A percentile compares a stretch with the other conserved stretches of the same genome.
Evolutionary conservation across 2,113 vertebrate genomes (phyloP).

Genomic region (Marmota flaviventris): DNA sequence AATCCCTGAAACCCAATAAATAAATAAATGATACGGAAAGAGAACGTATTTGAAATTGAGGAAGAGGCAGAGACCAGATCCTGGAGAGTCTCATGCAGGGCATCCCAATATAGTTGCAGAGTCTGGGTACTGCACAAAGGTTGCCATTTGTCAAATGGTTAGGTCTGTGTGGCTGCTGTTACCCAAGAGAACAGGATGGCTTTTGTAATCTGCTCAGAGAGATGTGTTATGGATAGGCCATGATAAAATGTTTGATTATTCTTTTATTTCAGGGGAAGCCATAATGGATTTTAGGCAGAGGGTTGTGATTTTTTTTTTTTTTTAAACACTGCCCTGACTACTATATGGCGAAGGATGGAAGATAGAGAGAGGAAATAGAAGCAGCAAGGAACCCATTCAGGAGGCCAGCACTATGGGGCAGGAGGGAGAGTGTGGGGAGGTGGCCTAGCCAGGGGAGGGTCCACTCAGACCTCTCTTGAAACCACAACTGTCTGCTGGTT

Average conservation of each 20-base stretch:
- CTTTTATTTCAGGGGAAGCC: neutral
- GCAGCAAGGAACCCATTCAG: neutral
- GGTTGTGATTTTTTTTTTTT: conserved; percentile 15
- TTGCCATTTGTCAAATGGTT: neutral
- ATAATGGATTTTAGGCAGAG: neutral
- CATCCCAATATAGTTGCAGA: neutral
- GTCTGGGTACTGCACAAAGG: neutral
- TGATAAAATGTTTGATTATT: neutral
- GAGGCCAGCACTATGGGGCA: neutral
- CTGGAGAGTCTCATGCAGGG: neutral
- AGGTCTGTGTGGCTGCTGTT: neutral
- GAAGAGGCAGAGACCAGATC: neutral
- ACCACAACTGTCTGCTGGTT: neutral
- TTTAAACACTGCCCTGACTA: neutral
- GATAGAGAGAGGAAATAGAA: no score
- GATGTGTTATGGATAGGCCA: neutral
- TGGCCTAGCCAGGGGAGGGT: neutral
- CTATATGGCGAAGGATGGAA: neutral
- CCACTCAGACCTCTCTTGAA: neutral
- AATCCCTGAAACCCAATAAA: no score
- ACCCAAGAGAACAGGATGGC: neutral
- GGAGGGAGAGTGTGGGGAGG: neutral
- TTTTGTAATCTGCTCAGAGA: neutral
- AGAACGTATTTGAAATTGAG: neutral
- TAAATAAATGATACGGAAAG: neutral